Evolutionary conservation across 2,888 invertebrate genomes (phyloP).

Genomic region (Muscina levida): DNA sequence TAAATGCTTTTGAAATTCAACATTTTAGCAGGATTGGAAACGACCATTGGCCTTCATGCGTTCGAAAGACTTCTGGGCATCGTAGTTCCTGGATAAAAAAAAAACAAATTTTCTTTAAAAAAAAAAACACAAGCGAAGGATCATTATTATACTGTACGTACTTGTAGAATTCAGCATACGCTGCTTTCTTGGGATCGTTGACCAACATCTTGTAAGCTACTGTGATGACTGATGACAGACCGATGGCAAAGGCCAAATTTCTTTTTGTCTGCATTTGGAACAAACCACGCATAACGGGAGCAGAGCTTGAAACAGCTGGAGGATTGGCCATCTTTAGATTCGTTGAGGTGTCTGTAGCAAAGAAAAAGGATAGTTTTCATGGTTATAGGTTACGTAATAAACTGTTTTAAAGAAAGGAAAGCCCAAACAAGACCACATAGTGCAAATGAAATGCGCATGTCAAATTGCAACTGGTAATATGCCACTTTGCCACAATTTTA

Average conservation of each 20-base stretch:
- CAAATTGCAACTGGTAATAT: too few relatives aligned
- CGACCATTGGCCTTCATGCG: slow-evolving; percentile 79
- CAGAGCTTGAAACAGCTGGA: slow-evolving; percentile 78
- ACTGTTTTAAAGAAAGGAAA: not conserved
- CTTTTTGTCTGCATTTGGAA: slow-evolving; percentile 83
- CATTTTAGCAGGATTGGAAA: slow-evolving; percentile 78
- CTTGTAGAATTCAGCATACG: slow-evolving; percentile 89
- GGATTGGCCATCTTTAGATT: slow-evolving; percentile 72
- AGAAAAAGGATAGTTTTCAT: slow-evolving; percentile 50
- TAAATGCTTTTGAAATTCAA: slow-evolving; percentile 14
- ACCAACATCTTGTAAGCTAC: slow-evolving; percentile 80
- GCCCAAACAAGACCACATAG: too few relatives aligned
- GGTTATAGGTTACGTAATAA: slow-evolving; percentile 66
- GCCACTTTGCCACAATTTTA: too few relatives aligned
- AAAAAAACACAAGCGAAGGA: too few relatives aligned
- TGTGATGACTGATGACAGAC: slow-evolving; percentile 78
- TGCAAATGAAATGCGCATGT: not conserved
- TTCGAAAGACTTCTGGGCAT: slow-evolving; percentile 79
- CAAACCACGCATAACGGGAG: slow-evolving; percentile 87
- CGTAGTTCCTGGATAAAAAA: slow-evolving; percentile 74
- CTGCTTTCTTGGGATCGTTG: slow-evolving; percentile 81
- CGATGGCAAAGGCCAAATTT: slow-evolving; percentile 81
- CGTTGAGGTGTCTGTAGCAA: slow-evolving; percentile 42
- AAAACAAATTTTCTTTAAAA: too few relatives aligned
- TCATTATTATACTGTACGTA: slow-evolving; percentile 77